Conservation (phyloP, 2,113 vertebrate species). For the Nyctereutes procyonoides region DNA sequence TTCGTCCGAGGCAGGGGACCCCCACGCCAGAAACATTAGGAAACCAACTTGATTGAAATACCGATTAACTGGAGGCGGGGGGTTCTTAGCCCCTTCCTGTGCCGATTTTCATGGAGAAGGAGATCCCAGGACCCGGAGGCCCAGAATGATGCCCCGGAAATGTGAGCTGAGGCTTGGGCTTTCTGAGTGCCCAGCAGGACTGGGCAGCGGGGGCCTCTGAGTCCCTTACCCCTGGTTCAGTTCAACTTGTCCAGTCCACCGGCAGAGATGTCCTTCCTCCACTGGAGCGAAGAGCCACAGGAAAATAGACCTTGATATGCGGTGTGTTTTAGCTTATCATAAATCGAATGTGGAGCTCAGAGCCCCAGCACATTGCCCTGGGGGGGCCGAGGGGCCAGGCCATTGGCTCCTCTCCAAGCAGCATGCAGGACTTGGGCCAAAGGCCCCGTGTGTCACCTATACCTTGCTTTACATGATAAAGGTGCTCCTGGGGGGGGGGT, state of each 20-base stretch:
- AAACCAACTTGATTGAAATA: background rate
- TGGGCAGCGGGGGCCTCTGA: background rate
- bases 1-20: background rate
- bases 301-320: background rate
- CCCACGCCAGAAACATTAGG: background rate
- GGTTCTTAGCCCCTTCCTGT: background rate
- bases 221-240: background rate
- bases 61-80: background rate
- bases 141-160: conserved; percentile 14
- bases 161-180: background rate
- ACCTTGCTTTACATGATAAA: conserved; percentile 68
- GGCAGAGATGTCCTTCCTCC: background rate
- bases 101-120: background rate
- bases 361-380: background rate
- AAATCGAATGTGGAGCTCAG: fast-evolving
- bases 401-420: background rate
- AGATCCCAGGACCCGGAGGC: background rate
- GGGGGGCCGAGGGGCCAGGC: background rate
- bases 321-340: background rate
- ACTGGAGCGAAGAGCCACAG: background rate
- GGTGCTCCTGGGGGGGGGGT: conserved; percentile 10
- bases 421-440: background rate
- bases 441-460: background rate
- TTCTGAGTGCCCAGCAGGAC: background rate
- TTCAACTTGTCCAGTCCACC: background rate